Percentiles rank a stretch among this genome's conserved stretches.
Evolutionary conservation across 2,797 vertebrate genomes (phyloP).

Genomic region (Cynopterus sphinx): DNA sequence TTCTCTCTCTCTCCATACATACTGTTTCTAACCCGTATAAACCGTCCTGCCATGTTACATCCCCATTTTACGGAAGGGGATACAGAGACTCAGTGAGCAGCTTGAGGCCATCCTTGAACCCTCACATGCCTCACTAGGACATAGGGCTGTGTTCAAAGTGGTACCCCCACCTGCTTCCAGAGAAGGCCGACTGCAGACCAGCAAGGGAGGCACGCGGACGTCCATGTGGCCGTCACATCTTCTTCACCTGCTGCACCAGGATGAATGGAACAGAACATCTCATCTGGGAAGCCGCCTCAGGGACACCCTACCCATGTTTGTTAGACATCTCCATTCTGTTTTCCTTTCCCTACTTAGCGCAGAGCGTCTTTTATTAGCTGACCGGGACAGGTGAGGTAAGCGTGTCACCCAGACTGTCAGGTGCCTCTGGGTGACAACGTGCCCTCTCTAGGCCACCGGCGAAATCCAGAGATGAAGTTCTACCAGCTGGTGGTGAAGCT

Average conservation of each 20-base stretch:
- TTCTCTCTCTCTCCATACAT: background rate
- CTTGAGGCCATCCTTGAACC: background rate
- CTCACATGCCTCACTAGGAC: background rate
- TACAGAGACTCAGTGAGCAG: background rate
- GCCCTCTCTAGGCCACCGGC: conserved; percentile 29
- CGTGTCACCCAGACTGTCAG: background rate
- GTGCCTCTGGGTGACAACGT: conserved; percentile 24
- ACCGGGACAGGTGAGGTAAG: background rate
- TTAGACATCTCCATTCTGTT: rapidly evolving
- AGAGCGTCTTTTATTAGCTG: background rate
- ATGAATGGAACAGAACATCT: background rate
- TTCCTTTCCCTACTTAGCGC: background rate
- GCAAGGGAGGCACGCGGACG: rapidly evolving
- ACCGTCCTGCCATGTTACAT: too few species aligned
- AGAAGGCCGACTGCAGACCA: background rate
- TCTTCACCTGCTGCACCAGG: background rate
- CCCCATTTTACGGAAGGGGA: background rate
- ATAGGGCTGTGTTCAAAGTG: background rate
- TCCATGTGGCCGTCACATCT: rapidly evolving
- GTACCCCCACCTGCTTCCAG: background rate
- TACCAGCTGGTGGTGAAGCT: conserved; percentile 59
- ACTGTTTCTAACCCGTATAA: rapidly evolving
- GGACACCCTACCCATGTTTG: background rate
- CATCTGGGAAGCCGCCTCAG: background rate
- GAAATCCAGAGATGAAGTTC: conserved; percentile 61